phyloP scores from a whole-genome alignment of 2,888 invertebrate genomes.

The Fragum fragum region DNA sequence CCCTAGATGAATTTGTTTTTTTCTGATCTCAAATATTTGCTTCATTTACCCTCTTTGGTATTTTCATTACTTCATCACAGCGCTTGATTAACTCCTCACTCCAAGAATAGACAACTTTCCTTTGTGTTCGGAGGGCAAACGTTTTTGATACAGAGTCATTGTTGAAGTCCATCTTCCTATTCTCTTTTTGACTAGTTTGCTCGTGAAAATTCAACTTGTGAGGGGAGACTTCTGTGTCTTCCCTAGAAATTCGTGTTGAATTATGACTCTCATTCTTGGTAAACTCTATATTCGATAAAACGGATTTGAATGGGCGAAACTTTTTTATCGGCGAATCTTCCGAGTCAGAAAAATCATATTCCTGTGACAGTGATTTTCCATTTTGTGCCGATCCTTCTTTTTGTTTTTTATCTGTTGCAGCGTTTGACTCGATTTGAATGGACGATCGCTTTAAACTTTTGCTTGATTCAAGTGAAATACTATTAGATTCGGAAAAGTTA shows the following conservation, averaged over 20 bases:
- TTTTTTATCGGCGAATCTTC: conserved; percentile 57
- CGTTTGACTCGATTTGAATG: background rate
- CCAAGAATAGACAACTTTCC: conserved; percentile 36
- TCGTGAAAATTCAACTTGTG: background rate
- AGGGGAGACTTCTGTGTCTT: background rate
- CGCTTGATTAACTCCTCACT: conserved; percentile 46
- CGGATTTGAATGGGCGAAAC: conserved; percentile 36
- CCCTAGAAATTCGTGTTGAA: background rate
- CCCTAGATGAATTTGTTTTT: too few relatives aligned
- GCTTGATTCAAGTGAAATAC: background rate
- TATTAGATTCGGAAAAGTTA: background rate
- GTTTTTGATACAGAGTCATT: background rate
- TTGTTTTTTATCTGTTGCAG: background rate
- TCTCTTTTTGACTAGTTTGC: background rate
- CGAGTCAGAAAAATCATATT: conserved; percentile 51
- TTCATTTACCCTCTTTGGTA: conserved; percentile 50
- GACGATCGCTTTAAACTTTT: background rate
- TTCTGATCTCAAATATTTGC: too few relatives aligned
- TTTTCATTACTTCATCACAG: conserved; percentile 54
- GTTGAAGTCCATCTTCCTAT: background rate
- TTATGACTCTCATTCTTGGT: background rate
- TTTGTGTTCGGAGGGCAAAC: conserved; percentile 8
- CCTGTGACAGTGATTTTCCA: conserved; percentile 32
- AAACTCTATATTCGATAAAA: background rate
- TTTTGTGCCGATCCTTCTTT: background rate